Percentiles rank a stretch among this genome's conserved stretches.
These are phyloP conservation scores for Falco punctatus DNA, from an alignment of 2,113 vertebrate species.

Conservation along the genomic window DNA sequence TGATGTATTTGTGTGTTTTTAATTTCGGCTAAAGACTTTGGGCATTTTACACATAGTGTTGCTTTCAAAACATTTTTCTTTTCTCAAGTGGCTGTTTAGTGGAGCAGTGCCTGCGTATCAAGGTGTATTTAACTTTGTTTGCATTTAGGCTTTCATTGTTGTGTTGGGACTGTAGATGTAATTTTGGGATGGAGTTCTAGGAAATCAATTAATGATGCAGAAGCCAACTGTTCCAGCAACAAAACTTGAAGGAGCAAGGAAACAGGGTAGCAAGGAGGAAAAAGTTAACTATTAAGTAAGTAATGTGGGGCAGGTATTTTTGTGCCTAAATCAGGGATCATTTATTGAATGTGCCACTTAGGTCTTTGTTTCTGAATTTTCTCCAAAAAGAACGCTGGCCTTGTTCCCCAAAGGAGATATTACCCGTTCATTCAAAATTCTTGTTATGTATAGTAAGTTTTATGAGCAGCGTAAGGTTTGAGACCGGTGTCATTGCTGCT, in stretches of 20 bases:
- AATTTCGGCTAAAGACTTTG: not conserved
- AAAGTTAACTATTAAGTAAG: not conserved
- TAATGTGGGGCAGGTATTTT: not conserved
- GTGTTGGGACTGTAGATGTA: not conserved
- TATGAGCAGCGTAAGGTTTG: not conserved
- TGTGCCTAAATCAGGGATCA: not conserved
- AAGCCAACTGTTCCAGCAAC: conserved; percentile 23
- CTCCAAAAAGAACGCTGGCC: not conserved
- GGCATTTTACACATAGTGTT: not conserved
- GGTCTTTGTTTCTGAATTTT: not conserved
- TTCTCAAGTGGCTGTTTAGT: not conserved
- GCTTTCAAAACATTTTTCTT: conserved; percentile 25
- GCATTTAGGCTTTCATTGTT: conserved; percentile 39
- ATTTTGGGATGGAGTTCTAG: conserved; percentile 51
- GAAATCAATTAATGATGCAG: conserved; percentile 57
- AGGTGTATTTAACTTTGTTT: conserved; percentile 33
- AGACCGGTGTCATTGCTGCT: conserved; percentile 21
- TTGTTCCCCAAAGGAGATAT: not conserved
- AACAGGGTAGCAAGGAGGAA: not conserved
- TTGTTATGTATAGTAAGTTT: conserved; percentile 4
- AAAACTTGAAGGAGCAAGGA: not conserved
- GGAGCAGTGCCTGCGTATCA: not conserved
- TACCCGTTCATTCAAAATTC: not conserved
- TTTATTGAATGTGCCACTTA: not conserved
- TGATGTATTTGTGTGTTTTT: not conserved